Base-by-base conservation (phyloP, 2,888 invertebrate species). In the Eumacrocentrus americanus region DNA sequence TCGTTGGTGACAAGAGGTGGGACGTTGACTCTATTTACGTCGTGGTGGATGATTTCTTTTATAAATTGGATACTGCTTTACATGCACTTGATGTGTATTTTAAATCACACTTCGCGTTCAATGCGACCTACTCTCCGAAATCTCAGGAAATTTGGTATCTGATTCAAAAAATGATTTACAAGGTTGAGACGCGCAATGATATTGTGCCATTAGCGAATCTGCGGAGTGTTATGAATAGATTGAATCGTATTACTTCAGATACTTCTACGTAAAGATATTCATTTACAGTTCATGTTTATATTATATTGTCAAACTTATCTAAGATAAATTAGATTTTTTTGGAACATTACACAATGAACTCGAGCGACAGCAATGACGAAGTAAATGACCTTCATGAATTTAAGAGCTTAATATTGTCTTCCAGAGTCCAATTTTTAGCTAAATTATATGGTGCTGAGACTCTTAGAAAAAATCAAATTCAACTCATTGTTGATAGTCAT, bases 51-150 rank as follows among this genome's bases (percentile, higher is more conserved):
- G 11, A 44, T 16, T 29, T 42, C 12, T 20, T 34, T 2, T 34
- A 55, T 46, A 22, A 18, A 18, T 20, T 55, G 3, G 25, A 34
- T 22, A 37, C 56, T 34, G 12, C 38, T 20, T 22, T 34, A 6
- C 16, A 23, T n/a, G 34, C 22, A 11, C 9, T 57, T 6, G 48
- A 38, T 18, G 37, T 38, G 5, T 57, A 38, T 38, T 57, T 38
- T 9, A 57, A 57, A 12, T 22, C 22, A 22, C 48, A 48, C 22
- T 40, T 48, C n/a, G 48, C 25, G 12, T 29, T 47, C 9, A 35
- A 57, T 23, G 56, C 46, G 14, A 12, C 14, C 9, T 56, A 46
- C 22, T 37, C 56, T 2, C 40, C 9, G 2, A 22, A 56, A 12
- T 56, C 35, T 2, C 20, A 46, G 3, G 18, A 46, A 35, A 14